phyloP scores from a whole-genome alignment of 1,140 invertebrate genomes.

The Cydia strobilella region DNA sequence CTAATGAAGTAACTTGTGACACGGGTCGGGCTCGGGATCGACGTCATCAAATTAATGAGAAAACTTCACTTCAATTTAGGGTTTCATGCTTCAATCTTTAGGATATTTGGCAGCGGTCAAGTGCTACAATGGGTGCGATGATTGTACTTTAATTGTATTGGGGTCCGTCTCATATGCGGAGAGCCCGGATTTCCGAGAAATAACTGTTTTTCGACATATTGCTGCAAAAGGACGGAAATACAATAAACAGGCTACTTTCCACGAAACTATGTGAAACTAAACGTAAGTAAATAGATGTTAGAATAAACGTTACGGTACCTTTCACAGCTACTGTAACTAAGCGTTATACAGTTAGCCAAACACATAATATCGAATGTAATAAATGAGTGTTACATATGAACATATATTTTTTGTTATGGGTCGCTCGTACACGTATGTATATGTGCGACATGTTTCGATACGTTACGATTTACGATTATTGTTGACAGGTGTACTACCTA shows the following conservation, averaged over 20 bases:
- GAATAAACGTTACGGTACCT: neutral
- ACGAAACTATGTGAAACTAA: neutral
- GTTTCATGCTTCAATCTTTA: conserved; percentile 74
- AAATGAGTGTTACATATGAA: neutral
- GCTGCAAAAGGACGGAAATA: neutral
- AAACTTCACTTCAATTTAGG: conserved; percentile 79
- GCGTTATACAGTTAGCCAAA: neutral
- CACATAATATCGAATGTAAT: neutral
- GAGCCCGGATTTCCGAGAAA: neutral
- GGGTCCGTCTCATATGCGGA: conserved; percentile 1
- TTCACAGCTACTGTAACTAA: neutral
- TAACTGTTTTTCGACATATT: neutral
- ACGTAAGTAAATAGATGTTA: neutral
- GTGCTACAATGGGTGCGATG: conserved; percentile 46
- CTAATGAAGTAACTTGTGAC: conserved; percentile 80
- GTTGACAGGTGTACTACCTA: neutral
- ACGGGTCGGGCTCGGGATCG: conserved; percentile 75
- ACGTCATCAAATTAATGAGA: conserved; percentile 80
- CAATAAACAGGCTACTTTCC: neutral
- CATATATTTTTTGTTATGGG: too few relatives aligned
- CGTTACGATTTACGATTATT: too few relatives aligned
- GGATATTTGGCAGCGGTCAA: conserved; percentile 73
- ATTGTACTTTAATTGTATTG: conserved; percentile 46
- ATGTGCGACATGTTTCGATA: too few relatives aligned
- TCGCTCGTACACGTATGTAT: too few relatives aligned